A percentile compares a stretch with the other conserved stretches of the same genome.
phyloP scores from a whole-genome alignment of 1,140 invertebrate genomes.

The Tetranychus urticae region DNA sequence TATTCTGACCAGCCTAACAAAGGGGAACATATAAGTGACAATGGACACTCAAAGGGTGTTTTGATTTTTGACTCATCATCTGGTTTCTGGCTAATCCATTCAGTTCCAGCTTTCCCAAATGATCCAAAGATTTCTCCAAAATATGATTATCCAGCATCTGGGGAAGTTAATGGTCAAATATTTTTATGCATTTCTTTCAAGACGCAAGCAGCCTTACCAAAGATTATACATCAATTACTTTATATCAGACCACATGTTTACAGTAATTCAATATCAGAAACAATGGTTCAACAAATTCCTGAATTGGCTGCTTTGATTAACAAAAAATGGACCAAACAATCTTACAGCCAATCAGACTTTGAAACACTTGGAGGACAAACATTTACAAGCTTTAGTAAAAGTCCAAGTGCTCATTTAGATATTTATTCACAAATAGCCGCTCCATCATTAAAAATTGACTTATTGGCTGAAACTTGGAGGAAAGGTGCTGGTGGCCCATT shows the following conservation, averaged over 20 bases:
- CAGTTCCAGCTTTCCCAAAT: constrained; percentile 34
- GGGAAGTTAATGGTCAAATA: background rate
- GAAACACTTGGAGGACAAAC: background rate
- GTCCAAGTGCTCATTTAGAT: constrained; percentile 32
- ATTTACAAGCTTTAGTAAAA: constrained; percentile 32
- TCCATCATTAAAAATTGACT: constrained; percentile 35
- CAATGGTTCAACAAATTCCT: background rate
- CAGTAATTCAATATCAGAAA: background rate
- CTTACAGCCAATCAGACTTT: background rate
- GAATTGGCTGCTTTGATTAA: background rate
- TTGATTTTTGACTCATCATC: constrained; percentile 36
- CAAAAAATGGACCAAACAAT: background rate
- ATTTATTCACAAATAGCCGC: constrained; percentile 59
- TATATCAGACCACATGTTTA: background rate
- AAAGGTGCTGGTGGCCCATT: constrained; percentile 38
- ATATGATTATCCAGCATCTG: background rate
- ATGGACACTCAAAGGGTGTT: constrained; percentile 25
- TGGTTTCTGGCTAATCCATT: constrained; percentile 76
- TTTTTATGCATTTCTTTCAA: background rate
- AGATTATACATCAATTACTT: background rate
- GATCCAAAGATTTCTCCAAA: background rate
- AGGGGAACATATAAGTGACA: background rate
- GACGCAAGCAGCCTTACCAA: background rate
- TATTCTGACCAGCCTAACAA: background rate
- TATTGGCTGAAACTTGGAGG: constrained; percentile 65